Base-by-base conservation (phyloP, 2,888 invertebrate species). In the Eremobia ochroleuca region DNA sequence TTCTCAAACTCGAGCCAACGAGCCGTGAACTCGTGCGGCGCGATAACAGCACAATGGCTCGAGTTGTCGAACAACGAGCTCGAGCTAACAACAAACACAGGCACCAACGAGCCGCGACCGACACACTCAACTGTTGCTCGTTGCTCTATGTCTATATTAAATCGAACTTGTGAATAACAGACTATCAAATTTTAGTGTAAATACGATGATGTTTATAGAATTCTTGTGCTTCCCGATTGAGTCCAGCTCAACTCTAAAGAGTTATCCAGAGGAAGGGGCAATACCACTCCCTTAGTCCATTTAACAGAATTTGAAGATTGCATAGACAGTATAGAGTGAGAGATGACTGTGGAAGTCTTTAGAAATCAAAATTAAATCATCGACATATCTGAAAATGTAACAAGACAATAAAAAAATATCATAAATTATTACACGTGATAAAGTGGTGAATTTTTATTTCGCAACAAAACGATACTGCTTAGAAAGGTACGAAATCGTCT, bases 41-140 rank as follows among this genome's bases (percentile, higher is more conserved):
- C 21, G 72, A 69, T 37, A 70, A 3, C 49, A 31, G 37, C 31
- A 73, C 58, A 67, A 82, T n/a, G 15, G 58, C 40, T 31, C 18
- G 15, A 40, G 59, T 61, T 70, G 71, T 68, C 28, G 61, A 67
- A 65, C 72, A 64, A 64, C n/a, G 25, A 62, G 31, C 62, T 65
- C 34, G 31, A 74, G 58, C 55, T 25, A 18, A 40, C 65, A 46
- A 66, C 46, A 62, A 69, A 25, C 62, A 49, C 40, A 28, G 68
- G 61, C 62, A 67, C 37, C 66, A 52, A 28, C 65, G 61, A 43
- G 77, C 18, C 49, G 55, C 55, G 49, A 52, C 31, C 49, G 18
- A 37, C 64, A 25, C 77, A 55, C 65, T 65, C 86, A 86, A 85
- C 82, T 86, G 87, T 88, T 87, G 86, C 85, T 81, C 59, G 43